Base-by-base conservation (phyloP, 2,113 vertebrate species). In the Lipophrys pholis region DNA sequence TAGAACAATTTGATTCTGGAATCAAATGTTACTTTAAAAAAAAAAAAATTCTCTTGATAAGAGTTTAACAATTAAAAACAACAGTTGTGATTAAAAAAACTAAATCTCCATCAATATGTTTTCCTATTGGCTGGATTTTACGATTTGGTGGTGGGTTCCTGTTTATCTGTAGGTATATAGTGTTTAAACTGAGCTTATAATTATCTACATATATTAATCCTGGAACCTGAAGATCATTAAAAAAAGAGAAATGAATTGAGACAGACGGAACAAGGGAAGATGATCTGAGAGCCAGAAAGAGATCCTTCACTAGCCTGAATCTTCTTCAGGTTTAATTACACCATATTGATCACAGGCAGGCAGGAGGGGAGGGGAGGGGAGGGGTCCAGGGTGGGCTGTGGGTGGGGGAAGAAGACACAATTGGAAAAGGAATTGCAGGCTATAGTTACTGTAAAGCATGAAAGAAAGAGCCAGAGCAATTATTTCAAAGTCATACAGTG, bases 301-400 rank as follows among this genome's bases (percentile, higher is more conserved):
- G 69, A 84, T 84, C 53, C 55, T 81, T 87, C 71, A 63, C 76
- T 57, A 46, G 67, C 55, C 74, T 60, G 79, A 80, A 86, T 82
- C 78, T 71, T 78, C 74, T 85, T 71, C 79, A 68, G 82, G 86
- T 89, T 92, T 91, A 90, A 92, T 91, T 91, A 90, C 87, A 89
- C 63, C 35, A 7, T 89, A 93, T 91, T 89, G 91, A 93, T 93
- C 87, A 88, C 53, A 80, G 60, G 43, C 39, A 6, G 58, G 67
- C 57, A 39, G 58, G 56, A 49, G 65, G 41, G 21, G 21, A 30
- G 21, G 42, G 58, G 56, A 49, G 65, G 41, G 21, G 21, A 30
- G 21, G 21, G 21, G 21, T 30, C 2, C 21, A 30, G 21, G 21
- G 21, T 30, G 21, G 21, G 21, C 21, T 30, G n/a, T 5, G 59